Percentiles rank a stretch among this genome's conserved stretches.
Conservation (phyloP, 2,888 invertebrate genomes). For the Drosophila acutilabella region DNA sequence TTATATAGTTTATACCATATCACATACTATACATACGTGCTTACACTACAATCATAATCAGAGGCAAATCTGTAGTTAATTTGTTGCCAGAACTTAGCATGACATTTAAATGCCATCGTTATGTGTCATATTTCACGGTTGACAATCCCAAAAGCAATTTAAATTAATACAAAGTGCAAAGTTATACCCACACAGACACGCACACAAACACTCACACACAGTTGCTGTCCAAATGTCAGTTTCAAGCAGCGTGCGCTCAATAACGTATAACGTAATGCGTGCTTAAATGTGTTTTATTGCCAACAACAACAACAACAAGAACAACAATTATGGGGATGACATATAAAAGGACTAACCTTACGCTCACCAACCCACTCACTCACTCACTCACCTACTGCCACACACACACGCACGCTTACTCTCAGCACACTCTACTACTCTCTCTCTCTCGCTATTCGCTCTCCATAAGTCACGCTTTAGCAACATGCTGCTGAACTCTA, state of each 20-base stretch:
- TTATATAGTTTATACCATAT: conserved; percentile 5
- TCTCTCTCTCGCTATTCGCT: conserved; percentile 22
- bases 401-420: conserved; percentile 12
- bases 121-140: conserved; percentile 67
- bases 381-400: conserved; percentile 23
- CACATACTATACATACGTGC: too few relatives aligned
- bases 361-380: conserved; percentile 1
- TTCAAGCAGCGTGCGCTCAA: conserved; percentile 72
- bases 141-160: conserved; percentile 75
- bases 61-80: conserved; percentile 52
- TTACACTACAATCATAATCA: conserved; percentile 8
- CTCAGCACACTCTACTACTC: background rate
- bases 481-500: conserved; percentile 52
- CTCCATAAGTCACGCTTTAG: conserved; percentile 39
- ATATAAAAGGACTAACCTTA: conserved; percentile 64
- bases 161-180: conserved; percentile 77
- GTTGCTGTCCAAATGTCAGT: conserved; percentile 67
- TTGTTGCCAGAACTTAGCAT: conserved; percentile 58
- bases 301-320: conserved; percentile 48
- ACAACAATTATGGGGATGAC: conserved; percentile 52
- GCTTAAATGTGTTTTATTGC: conserved; percentile 81
- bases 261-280: conserved; percentile 79
- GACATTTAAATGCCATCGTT: conserved; percentile 58
- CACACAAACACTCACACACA: conserved; percentile 20
- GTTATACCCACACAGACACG: conserved; percentile 47